Conservation (phyloP, 2,797 vertebrate species). For the Cynopterus sphinx region DNA sequence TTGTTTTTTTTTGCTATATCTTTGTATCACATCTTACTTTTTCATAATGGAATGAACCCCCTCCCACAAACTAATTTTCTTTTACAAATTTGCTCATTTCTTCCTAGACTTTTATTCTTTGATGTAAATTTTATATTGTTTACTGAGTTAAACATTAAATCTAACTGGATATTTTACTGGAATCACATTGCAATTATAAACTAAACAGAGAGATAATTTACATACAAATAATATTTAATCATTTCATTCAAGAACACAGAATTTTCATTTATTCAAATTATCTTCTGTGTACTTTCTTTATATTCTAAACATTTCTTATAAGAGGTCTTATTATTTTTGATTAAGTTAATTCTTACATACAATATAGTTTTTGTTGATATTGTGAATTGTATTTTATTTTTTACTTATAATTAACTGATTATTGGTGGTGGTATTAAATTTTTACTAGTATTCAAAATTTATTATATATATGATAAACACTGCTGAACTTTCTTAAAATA, state of each 20-base stretch:
- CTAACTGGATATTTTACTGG: not conserved
- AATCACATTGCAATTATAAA: conserved; percentile 31
- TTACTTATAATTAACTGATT: not conserved
- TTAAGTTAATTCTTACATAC: not conserved
- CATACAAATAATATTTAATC: conserved; percentile 53
- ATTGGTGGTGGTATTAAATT: not conserved
- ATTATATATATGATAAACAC: not conserved
- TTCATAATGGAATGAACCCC: not conserved
- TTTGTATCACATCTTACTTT: not conserved
- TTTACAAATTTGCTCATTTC: not conserved
- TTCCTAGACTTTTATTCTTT: conserved; percentile 20
- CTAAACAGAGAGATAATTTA: conserved; percentile 39
- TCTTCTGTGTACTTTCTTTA: conserved; percentile 2
- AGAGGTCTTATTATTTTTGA: not conserved
- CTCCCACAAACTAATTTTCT: not conserved
- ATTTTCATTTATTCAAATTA: conserved; percentile 51
- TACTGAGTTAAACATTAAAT: conserved; percentile 45
- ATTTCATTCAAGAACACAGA: not conserved
- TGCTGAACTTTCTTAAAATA: conserved; percentile 28
- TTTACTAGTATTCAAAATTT: conserved; percentile 19
- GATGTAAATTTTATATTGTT: conserved; percentile 30
- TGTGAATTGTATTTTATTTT: conserved; percentile 15
- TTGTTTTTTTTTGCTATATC: not conserved
- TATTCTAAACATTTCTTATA: conserved; percentile 12
- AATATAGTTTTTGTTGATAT: not conserved